phyloP scores from a whole-genome alignment of 2,797 vertebrate species.

The Hephaestus fuliginosus region DNA sequence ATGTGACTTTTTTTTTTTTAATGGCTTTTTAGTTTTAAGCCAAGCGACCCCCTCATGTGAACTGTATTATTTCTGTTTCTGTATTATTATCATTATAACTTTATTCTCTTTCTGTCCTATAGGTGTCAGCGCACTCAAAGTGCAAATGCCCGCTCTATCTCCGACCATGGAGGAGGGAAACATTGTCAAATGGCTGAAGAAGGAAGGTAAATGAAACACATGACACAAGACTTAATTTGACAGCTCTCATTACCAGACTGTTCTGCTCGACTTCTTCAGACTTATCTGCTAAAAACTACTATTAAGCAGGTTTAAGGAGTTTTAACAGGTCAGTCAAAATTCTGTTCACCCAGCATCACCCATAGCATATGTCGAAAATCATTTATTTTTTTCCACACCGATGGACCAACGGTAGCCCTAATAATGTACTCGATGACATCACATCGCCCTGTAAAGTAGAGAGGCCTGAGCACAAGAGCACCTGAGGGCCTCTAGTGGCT shows the following conservation, averaged over 20 bases:
- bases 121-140: slow-evolving; percentile 90
- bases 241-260: neutral
- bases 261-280: neutral
- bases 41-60: neutral
- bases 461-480: slow-evolving; percentile 36
- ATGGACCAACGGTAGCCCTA: slow-evolving; percentile 7
- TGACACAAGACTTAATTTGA: neutral
- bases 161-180: slow-evolving; percentile 99
- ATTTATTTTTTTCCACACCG: neutral
- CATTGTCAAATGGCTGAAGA: slow-evolving; percentile 97
- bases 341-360: no score
- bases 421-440: slow-evolving; percentile 55
- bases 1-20: neutral
- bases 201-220: slow-evolving; percentile 90
- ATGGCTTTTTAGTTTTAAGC: neutral
- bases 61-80: neutral
- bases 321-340: neutral
- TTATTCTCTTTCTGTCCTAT: slow-evolving; percentile 68
- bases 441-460: slow-evolving; percentile 36
- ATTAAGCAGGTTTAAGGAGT: no score
- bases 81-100: no score
- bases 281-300: neutral
- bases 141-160: slow-evolving; percentile 96
- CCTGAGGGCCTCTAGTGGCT: slow-evolving; percentile 64
- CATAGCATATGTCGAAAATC: neutral